Conservation (phyloP, 1,140 invertebrate genomes). For the Drosophila takahashii region DNA sequence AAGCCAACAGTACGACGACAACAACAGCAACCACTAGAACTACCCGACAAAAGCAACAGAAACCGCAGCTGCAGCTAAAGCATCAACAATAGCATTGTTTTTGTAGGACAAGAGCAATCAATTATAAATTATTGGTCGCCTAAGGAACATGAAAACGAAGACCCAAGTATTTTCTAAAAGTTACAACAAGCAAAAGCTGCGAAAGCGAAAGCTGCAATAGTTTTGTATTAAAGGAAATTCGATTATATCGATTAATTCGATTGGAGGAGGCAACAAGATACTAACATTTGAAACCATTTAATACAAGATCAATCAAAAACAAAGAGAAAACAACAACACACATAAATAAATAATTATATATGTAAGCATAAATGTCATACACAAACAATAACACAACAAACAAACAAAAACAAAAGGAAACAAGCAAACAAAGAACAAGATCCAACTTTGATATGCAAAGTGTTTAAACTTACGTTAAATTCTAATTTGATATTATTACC, state of each 20-base stretch:
- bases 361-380: conserved; percentile 55
- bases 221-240: conserved; percentile 64
- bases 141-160: conserved; percentile 14
- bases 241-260: conserved; percentile 32
- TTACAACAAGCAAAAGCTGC: conserved; percentile 33
- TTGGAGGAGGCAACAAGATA: conserved; percentile 43
- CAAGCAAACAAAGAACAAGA: conserved; percentile 34
- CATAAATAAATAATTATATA: conserved; percentile 56
- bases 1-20: conserved; percentile 60
- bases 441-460: conserved; percentile 40
- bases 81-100: conserved; percentile 27
- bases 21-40: conserved; percentile 49
- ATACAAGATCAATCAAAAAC: conserved; percentile 48
- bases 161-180: conserved; percentile 62
- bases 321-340: conserved; percentile 21
- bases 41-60: conserved; percentile 48
- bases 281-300: conserved; percentile 55
- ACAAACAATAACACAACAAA: conserved; percentile 36
- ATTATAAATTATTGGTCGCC: conserved; percentile 33
- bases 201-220: conserved; percentile 56
- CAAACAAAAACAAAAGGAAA: conserved; percentile 25
- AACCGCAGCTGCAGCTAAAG: conserved; percentile 22
- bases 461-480: conserved; percentile 60
- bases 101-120: conserved; percentile 41
- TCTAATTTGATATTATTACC: conserved; percentile 69